phyloP scores from a whole-genome alignment of 2,888 invertebrate genomes.

The Belgica antarctica region DNA sequence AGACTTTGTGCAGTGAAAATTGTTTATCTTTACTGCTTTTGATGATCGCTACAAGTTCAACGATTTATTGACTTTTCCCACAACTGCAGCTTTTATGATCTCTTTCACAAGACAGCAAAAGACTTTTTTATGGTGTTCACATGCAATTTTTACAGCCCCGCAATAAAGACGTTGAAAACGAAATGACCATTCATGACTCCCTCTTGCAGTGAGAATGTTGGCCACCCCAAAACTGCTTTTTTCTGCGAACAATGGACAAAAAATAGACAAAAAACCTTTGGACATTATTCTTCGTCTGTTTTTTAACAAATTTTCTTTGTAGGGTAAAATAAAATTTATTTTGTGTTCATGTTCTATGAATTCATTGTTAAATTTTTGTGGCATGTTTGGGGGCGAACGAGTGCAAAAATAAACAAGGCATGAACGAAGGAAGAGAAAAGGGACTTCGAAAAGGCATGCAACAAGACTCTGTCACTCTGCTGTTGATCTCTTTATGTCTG shows the following conservation, averaged over 20 bases:
- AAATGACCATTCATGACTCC: conserved; percentile 33
- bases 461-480: conserved; percentile 26
- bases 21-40: neutral
- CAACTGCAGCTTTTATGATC: neutral
- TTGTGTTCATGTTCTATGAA: neutral
- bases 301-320: conserved; percentile 12
- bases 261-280: conserved; percentile 22
- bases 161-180: conserved; percentile 37
- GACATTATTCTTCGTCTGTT: no score
- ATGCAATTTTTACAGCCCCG: neutral
- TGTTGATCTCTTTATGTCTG: conserved; percentile 27
- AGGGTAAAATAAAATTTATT: conserved; percentile 26
- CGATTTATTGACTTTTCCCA: neutral
- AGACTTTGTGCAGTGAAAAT: neutral
- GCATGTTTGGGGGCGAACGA: conserved; percentile 24
- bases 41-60: neutral
- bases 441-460: conserved; percentile 16
- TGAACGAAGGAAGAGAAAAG: neutral
- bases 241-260: conserved; percentile 13
- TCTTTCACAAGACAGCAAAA: no score
- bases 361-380: conserved; percentile 38
- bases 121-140: neutral
- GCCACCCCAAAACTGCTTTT: conserved; percentile 37
- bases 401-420: conserved; percentile 17
- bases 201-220: neutral